Evolutionary conservation across 2,113 vertebrate species (phyloP).

Genomic region (Alosa alosa): DNA sequence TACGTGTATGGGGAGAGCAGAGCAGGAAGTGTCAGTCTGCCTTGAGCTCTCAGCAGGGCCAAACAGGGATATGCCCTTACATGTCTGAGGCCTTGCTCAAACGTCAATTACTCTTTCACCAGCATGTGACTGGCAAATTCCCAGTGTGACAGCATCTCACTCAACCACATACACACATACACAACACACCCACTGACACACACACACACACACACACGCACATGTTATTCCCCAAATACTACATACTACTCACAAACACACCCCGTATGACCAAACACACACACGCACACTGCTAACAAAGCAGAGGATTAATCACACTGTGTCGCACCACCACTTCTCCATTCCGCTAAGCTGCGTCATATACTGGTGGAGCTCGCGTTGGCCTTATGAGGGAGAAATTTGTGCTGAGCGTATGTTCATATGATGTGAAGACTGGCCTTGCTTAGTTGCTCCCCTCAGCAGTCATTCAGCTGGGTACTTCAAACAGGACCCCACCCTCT

Average conservation of each 20-base stretch:
- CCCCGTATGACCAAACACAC: neutral
- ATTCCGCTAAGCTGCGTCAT: neutral
- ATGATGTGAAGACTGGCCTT: neutral
- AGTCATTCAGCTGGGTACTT: neutral
- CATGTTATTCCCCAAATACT: conserved; percentile 30
- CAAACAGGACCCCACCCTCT: neutral
- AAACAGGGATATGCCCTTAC: conserved; percentile 56
- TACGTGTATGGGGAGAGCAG: neutral
- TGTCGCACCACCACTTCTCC: neutral
- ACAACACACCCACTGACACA: conserved; percentile 38
- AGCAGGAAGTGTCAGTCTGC: neutral
- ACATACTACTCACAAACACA: neutral
- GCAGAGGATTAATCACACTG: neutral
- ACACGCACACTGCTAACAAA: neutral
- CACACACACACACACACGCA: conserved; percentile 35
- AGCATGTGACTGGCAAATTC: conserved; percentile 63
- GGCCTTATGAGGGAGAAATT: neutral
- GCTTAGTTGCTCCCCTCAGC: neutral
- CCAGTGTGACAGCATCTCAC: conserved; percentile 49
- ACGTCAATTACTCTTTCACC: conserved; percentile 59
- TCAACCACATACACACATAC: conserved; percentile 36
- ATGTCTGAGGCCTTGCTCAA: conserved; percentile 46
- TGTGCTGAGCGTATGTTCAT: neutral
- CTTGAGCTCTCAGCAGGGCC: conserved; percentile 28
- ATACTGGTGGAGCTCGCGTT: neutral